A percentile compares a stretch with the other conserved stretches of the same genome.
These are phyloP conservation scores for Eumerus sabulonum DNA, from an alignment of 2,888 invertebrate genomes.

Conservation along the genomic window DNA sequence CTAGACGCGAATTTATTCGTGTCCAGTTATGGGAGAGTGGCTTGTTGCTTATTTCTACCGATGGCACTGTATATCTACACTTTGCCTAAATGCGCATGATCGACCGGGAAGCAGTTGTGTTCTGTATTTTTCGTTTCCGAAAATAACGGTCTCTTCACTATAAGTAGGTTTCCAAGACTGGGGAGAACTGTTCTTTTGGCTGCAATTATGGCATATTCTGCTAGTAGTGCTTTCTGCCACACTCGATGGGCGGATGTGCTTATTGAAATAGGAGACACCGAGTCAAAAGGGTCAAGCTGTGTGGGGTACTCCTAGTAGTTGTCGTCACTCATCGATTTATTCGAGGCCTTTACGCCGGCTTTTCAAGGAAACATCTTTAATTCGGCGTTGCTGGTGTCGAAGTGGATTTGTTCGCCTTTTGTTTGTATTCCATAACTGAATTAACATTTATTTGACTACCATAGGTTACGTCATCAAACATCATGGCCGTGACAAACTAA, in stretches of 20 bases:
- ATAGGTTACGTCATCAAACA: background rate
- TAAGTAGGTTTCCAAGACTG: too few species aligned
- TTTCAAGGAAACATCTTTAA: too few species aligned
- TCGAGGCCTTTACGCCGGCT: slow-evolving; percentile 23
- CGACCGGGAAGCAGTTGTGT: background rate
- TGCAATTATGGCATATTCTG: too few species aligned
- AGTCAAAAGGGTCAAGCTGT: slow-evolving; percentile 46
- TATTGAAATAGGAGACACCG: slow-evolving; percentile 33
- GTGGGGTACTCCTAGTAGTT: slow-evolving; percentile 38
- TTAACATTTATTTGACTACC: slow-evolving; percentile 6
- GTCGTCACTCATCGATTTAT: slow-evolving; percentile 35
- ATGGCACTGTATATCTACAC: too few species aligned
- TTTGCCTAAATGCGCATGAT: slow-evolving; percentile 19
- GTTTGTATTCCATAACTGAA: background rate
- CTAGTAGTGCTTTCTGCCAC: background rate
- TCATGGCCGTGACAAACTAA: background rate
- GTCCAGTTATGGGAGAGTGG: slow-evolving; percentile 59
- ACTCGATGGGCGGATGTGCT: background rate
- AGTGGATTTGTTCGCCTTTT: too few species aligned
- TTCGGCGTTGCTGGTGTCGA: background rate
- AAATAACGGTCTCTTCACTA: too few species aligned
- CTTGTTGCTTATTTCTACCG: slow-evolving; percentile 49
- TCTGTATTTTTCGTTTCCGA: too few species aligned
- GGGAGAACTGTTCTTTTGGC: too few species aligned
- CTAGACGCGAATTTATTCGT: slow-evolving; percentile 11